These are phyloP conservation scores for Notothenia coriiceps DNA, from an alignment of 2,113 vertebrate genomes.

Conservation along the genomic window DNA sequence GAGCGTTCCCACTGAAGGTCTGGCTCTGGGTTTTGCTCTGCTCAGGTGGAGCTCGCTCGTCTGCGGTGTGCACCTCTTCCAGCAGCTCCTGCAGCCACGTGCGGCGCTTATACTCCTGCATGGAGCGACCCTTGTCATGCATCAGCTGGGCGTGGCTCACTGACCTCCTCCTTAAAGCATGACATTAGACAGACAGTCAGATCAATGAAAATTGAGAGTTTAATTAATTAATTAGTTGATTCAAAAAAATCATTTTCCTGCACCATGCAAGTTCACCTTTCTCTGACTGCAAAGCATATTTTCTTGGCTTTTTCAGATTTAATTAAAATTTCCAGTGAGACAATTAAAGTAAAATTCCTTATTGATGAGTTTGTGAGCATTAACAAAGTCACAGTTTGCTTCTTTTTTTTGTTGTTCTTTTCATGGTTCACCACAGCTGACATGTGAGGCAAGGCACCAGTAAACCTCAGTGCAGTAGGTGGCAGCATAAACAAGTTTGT, in stretches of 20 bases:
- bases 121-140: slow-evolving; percentile 94
- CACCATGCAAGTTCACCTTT: background rate
- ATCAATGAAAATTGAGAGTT: background rate
- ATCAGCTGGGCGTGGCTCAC: slow-evolving; percentile 97
- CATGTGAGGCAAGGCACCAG: slow-evolving; percentile 48
- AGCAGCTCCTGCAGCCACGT: slow-evolving; percentile 93
- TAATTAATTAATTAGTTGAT: background rate
- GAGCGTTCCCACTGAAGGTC: slow-evolving; percentile 77
- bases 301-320: background rate
- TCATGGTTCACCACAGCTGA: slow-evolving; percentile 27
- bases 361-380: background rate
- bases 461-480: slow-evolving; percentile 74
- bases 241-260: background rate
- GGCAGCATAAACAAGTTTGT: slow-evolving; percentile 78
- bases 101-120: slow-evolving; percentile 91
- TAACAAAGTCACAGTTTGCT: background rate
- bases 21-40: slow-evolving; percentile 72
- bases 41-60: slow-evolving; percentile 79
- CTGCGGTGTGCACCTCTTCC: slow-evolving; percentile 93
- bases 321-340: background rate
- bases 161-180: slow-evolving; percentile 88
- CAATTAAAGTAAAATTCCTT: background rate
- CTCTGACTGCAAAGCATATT: background rate
- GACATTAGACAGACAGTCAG: slow-evolving; percentile 21
- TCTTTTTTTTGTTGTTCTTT: background rate